Conservation (phyloP, 2,797 vertebrate genomes). For the Typhlichthys subterraneus region DNA sequence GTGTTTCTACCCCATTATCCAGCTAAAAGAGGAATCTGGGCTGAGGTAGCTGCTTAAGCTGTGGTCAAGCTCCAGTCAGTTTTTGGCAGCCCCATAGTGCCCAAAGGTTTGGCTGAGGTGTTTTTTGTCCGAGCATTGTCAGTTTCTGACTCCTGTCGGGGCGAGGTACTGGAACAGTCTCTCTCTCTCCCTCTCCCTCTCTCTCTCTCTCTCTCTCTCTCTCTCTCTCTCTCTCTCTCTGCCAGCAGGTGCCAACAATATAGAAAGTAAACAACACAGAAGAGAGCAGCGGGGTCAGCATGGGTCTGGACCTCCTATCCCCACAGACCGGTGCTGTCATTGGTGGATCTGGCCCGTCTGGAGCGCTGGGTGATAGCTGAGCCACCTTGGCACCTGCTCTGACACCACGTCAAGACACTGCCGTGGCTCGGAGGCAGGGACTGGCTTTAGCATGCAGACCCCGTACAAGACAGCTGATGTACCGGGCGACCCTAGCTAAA, state of each 20-base stretch:
- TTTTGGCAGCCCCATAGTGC: constrained; percentile 70
- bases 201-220: neutral
- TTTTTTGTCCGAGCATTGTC: constrained; percentile 65
- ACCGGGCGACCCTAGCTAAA: constrained; percentile 37
- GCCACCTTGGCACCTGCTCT: constrained; percentile 55
- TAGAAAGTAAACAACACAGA: constrained; percentile 72
- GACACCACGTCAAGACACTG: constrained; percentile 61
- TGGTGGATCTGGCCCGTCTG: constrained; percentile 65
- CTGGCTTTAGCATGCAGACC: constrained; percentile 68
- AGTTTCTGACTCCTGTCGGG: constrained; percentile 66
- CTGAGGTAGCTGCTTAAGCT: constrained; percentile 64
- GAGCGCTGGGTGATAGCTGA: constrained; percentile 44
- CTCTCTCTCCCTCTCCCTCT: neutral
- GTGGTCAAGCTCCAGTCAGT: constrained; percentile 72
- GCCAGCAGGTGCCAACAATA: constrained; percentile 58
- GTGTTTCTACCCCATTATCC: constrained; percentile 30
- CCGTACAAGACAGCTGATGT: constrained; percentile 32
- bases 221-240: constrained; percentile 24
- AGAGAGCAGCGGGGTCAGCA: constrained; percentile 68
- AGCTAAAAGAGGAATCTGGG: constrained; percentile 44
- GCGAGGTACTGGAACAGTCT: constrained; percentile 48
- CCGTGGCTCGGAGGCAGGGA: constrained; percentile 34
- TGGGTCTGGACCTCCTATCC: constrained; percentile 64
- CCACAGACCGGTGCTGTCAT: constrained; percentile 71
- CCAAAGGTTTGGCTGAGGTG: constrained; percentile 63